A percentile compares a stretch with the other conserved stretches of the same genome.
Conservation (phyloP, 92 coral and sea anemone genomes). For the Muricea muricata region DNA sequence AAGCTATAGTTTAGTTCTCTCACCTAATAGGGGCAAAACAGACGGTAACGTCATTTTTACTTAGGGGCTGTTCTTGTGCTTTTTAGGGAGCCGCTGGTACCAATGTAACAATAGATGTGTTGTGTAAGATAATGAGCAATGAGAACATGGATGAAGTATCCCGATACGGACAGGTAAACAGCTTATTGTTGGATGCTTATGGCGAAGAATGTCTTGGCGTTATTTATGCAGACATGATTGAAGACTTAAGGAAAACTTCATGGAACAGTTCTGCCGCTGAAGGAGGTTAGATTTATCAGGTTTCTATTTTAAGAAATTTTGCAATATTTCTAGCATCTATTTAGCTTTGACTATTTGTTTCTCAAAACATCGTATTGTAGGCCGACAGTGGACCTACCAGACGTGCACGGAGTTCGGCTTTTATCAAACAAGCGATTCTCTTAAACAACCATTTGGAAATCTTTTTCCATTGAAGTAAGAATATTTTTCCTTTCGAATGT, state of each 20-base stretch:
- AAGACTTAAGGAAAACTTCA: constrained; percentile 74
- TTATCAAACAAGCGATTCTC: constrained; percentile 89
- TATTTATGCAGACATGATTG: constrained; percentile 72
- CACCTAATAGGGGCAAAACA: too few species aligned
- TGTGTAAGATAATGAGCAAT: constrained; percentile 87
- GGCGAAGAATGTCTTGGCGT: constrained; percentile 78
- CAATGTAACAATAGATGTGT: constrained; percentile 83
- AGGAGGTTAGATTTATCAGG: constrained; percentile 78
- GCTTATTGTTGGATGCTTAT: constrained; percentile 76
- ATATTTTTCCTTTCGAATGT: neutral
- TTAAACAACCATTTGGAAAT: constrained; percentile 89
- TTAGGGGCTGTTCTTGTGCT: too few species aligned
- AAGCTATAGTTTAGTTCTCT: too few species aligned
- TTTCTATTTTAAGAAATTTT: too few species aligned
- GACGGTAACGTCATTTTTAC: too few species aligned
- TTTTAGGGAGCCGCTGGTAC: constrained; percentile 88
- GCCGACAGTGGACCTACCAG: constrained; percentile 96
- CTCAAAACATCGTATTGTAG: too few species aligned
- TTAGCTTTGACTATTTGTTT: too few species aligned
- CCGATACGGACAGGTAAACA: constrained; percentile 87
- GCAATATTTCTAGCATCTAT: too few species aligned
- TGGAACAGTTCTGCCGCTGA: constrained; percentile 94
- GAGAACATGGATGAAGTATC: constrained; percentile 66
- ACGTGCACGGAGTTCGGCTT: constrained; percentile 99
- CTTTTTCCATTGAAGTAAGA: constrained; percentile 91